Evolutionary conservation across 2,888 invertebrate species (phyloP).

Genomic region (Lamproptera curius): DNA sequence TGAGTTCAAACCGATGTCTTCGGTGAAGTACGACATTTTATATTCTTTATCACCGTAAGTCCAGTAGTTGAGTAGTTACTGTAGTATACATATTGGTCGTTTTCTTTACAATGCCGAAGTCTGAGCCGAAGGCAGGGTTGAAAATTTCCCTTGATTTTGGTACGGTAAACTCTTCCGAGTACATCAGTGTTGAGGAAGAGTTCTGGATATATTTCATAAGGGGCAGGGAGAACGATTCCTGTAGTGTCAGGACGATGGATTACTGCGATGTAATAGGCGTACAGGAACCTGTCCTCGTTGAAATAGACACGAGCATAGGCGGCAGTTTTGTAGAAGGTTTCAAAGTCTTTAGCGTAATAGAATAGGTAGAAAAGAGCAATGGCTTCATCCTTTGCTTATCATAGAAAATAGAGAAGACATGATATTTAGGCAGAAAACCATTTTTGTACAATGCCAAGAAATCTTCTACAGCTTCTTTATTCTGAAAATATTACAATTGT

Average conservation of each 20-base stretch:
- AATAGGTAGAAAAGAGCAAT: constrained; percentile 76
- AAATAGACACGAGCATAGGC: constrained; percentile 75
- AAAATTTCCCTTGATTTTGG: constrained; percentile 54
- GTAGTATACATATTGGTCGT: constrained; percentile 66
- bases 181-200: constrained; percentile 80
- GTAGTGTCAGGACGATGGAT: constrained; percentile 78
- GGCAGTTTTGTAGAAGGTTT: constrained; percentile 78
- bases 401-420: constrained; percentile 72
- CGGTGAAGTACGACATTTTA: constrained; percentile 82
- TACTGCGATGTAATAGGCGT: constrained; percentile 78
- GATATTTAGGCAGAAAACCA: constrained; percentile 67
- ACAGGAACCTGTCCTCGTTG: constrained; percentile 81
- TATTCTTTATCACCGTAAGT: constrained; percentile 76
- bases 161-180: constrained; percentile 58
- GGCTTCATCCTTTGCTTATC: constrained; percentile 67
- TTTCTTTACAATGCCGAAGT: constrained; percentile 58
- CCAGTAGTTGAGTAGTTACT: constrained; percentile 76
- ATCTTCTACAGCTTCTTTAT: constrained; percentile 59
- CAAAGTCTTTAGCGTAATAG: constrained; percentile 79
- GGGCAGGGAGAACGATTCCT: constrained; percentile 80
- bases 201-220: constrained; percentile 83
- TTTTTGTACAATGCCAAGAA: constrained; percentile 58
- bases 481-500: too few species aligned
- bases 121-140: constrained; percentile 43
- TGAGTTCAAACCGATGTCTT: constrained; percentile 83